These are phyloP conservation scores for Chaetorhynchus papuensis DNA, from an alignment of 2,113 vertebrate species.

Conservation along the genomic window DNA sequence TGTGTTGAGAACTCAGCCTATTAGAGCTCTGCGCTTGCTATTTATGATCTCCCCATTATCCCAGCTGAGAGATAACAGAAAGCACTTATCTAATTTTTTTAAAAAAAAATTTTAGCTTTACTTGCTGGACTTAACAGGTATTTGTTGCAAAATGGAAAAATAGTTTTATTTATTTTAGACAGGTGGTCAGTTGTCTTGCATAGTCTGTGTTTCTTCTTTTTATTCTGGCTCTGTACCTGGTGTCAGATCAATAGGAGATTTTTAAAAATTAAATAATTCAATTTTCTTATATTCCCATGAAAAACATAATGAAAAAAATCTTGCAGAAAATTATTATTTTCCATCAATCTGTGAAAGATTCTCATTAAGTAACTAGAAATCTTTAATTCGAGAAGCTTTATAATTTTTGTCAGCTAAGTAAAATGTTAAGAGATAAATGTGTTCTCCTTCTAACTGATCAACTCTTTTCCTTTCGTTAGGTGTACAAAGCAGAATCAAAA, in stretches of 20 bases:
- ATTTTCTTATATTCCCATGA: neutral
- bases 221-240: neutral
- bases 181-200: neutral
- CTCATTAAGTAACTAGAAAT: neutral
- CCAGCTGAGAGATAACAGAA: neutral
- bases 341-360: neutral
- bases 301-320: neutral
- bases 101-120: neutral
- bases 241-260: neutral
- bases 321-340: neutral
- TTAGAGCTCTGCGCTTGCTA: neutral
- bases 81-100: neutral
- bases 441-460: neutral
- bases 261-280: neutral
- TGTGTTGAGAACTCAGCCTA: neutral
- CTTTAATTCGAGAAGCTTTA: neutral
- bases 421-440: neutral
- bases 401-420: neutral
- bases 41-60: neutral
- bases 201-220: neutral
- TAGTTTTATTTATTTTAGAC: neutral
- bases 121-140: neutral
- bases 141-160: neutral
- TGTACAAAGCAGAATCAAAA: neutral
- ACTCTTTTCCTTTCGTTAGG: neutral